Evolutionary conservation across 1,140 invertebrate genomes (phyloP).

Genomic region (Nephila pilipes): DNA sequence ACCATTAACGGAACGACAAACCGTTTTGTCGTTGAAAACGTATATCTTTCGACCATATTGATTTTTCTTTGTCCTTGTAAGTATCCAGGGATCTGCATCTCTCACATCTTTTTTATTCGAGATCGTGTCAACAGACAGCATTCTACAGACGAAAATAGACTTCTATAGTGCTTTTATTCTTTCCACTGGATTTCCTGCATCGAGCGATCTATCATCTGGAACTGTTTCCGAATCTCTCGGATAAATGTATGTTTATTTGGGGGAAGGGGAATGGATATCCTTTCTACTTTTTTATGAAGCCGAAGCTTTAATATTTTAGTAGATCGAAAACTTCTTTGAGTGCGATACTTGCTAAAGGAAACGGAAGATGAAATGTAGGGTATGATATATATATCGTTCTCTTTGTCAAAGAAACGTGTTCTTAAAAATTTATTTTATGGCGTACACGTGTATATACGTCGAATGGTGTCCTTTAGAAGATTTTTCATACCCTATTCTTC

Average conservation of each 20-base stretch:
- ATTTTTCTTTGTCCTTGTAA: conserved; percentile 29
- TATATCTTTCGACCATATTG: conserved; percentile 4
- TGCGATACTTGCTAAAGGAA: background rate
- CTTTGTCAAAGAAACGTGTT: too few relatives aligned
- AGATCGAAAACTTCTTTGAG: background rate
- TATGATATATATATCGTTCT: too few relatives aligned
- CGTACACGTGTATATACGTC: too few relatives aligned
- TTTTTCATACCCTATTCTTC: too few relatives aligned
- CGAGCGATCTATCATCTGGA: conserved; percentile 9
- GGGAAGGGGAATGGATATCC: background rate
- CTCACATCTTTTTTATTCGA: background rate
- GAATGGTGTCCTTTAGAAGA: too few relatives aligned
- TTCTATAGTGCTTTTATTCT: conserved; percentile 7
- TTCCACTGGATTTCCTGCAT: background rate
- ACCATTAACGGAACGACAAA: background rate
- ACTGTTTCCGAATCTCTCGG: background rate
- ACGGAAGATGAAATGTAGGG: background rate
- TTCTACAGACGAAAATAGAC: background rate
- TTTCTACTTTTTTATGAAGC: background rate
- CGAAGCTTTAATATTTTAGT: background rate
- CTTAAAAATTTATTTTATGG: too few relatives aligned
- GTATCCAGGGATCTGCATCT: conserved; percentile 16
- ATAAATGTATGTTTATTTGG: background rate
- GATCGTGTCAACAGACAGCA: background rate
- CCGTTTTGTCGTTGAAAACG: background rate